These are phyloP conservation scores for Alaudala cheleensis DNA, from an alignment of 2,113 vertebrate species.

Conservation along the genomic window DNA sequence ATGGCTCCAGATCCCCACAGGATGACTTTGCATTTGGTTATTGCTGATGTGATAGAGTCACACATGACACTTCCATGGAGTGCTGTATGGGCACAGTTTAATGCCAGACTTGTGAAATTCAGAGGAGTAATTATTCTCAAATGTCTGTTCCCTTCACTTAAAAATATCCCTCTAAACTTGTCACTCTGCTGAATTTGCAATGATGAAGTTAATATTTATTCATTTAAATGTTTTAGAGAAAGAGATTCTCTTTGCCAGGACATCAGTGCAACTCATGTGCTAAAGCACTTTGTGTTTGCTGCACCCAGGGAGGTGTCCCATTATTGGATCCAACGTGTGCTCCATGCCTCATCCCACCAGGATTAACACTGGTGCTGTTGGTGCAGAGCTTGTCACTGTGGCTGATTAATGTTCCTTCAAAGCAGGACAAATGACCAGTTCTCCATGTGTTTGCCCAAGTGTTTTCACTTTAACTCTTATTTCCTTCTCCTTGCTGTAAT, in stretches of 20 bases:
- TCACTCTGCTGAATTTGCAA: background rate
- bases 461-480: background rate
- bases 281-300: background rate
- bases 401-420: constrained; percentile 34
- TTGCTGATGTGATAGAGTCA: background rate
- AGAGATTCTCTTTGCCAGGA: background rate
- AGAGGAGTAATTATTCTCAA: background rate
- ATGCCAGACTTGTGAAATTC: background rate
- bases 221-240: background rate
- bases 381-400: background rate
- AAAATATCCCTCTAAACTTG: background rate
- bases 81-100: background rate
- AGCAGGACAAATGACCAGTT: constrained; percentile 14
- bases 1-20: background rate
- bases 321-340: background rate
- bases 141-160: background rate
- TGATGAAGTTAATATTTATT: background rate
- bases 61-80: background rate
- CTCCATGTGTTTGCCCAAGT: background rate
- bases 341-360: background rate
- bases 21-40: background rate
- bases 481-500: background rate
- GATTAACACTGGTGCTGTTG: background rate
- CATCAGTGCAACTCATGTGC: background rate
- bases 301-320: constrained; percentile 11